Conservation (phyloP, 1,140 invertebrate species). For the Drosophila subobscura region DNA sequence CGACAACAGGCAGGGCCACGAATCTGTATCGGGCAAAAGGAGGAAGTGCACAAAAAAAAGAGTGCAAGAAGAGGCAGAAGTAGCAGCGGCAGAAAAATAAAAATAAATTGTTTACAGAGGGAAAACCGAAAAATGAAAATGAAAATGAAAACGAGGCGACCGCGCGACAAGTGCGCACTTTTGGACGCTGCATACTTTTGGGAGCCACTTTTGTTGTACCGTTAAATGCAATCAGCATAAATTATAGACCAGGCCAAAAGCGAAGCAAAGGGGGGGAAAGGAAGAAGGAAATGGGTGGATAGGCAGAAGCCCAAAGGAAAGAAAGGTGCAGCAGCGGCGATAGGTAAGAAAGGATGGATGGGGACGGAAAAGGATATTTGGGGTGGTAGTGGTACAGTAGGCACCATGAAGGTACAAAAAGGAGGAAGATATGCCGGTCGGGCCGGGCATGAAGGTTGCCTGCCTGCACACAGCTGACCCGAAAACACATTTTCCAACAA, state of each 20-base stretch:
- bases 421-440: too few relatives aligned
- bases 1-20: constrained; percentile 30
- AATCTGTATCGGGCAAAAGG: not conserved
- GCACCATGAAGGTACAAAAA: too few relatives aligned
- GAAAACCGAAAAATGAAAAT: constrained; percentile 10
- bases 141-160: constrained; percentile 22
- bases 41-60: constrained; percentile 30
- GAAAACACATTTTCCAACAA: constrained; percentile 76
- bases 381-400: not conserved
- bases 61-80: constrained; percentile 31
- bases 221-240: constrained; percentile 82
- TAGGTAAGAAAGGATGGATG: too few relatives aligned
- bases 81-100: constrained; percentile 48
- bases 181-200: constrained; percentile 60
- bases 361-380: too few relatives aligned
- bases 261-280: too few relatives aligned
- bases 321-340: too few relatives aligned
- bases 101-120: constrained; percentile 65
- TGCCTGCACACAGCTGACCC: constrained; percentile 65
- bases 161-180: constrained; percentile 69
- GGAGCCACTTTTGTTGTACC: constrained; percentile 15
- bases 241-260: constrained; percentile 62
- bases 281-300: too few relatives aligned
- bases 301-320: not conserved
- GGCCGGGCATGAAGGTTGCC: constrained; percentile 21